Evolutionary conservation across 1,140 invertebrate genomes (phyloP), one percentile per base, ranked within the genome.

Genomic region (Drosophila bocki): DNA sequence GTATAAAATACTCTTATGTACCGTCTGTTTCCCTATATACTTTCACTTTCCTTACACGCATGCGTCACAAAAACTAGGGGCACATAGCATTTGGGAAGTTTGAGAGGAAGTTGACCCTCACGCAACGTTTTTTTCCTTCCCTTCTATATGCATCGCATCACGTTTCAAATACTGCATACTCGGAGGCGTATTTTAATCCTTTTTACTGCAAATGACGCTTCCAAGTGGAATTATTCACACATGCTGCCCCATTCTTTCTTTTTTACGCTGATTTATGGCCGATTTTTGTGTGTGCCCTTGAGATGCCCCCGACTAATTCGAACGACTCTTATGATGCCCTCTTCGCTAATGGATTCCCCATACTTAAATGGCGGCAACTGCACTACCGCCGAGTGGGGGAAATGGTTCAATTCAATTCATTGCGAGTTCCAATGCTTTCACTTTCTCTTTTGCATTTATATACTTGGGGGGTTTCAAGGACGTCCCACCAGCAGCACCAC

Each of bases 31-130:
- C 12, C 5, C 1, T 53, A 84, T 78, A 39, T 78, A 81, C 81
- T 88, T 88, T 90, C 75, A 91, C 84, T 87, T 87, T 87, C 78
- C 19, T 42, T 39, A 9, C 33, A 64, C 84, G 84, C 84, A 88
- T 87, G 84, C 84, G 83, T 76, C 32, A 54, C 57, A 33, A 22
- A 37, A 51, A 50, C 19, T 7, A 17, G 57, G 42, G 19, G 44
- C 45, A n/a, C 11, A 22, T 39, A 51, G n/a, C 19, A 39, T 22
- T 54, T 39, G 48, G 50, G n/a, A 50, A 51, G 50, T 60, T 32
- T 22, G 47, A 67, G 42, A 39, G 74, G 72, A 39, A 67, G 61
- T 57, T 32, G 62, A 60, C 53, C 65, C 39, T 32, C 4, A 12
- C 7, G 13, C 29, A 8, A 29, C 13, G 17, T 37, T 44, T 48